Base-by-base conservation (phyloP, 2,113 vertebrate species). In the Vulpes ferrilata region DNA sequence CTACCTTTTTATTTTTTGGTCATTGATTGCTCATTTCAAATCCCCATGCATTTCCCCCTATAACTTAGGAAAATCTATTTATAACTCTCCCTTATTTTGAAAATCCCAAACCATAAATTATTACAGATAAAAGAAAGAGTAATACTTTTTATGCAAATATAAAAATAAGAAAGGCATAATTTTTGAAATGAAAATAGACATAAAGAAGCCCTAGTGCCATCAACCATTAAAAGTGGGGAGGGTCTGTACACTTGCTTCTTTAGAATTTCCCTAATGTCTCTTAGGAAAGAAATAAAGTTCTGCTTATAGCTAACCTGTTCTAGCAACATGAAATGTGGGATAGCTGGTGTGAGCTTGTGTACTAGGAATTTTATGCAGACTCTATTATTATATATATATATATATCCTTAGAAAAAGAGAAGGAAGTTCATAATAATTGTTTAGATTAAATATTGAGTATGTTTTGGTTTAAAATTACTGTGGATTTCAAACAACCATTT, bases 101-200 rank as follows among this genome's bases (percentile, higher is more conserved):
- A 81, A 93, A 62, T 88, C 9, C 38, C 22, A 64, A 94, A 25
- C 15, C 8, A 62, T 1, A 90, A 19, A 71, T 84, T 53, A 73
- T 38, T 96, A 5, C 11, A 80, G 11, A 57, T 93, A 51, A 83
- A 96, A 89, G 23, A 48, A 69, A 73, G 23, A 78, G 11, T 16
- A 65, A 0, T 69, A 2, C 19, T 93, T 82, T 92, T 69, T 59
- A 43, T 90, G 32, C 7, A 88, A 57, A 5, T 55, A 3, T 43
- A 0, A 73, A 88, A 83, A 55, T 94, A 82, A 67, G 43, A 90
- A 89, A 82, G 35, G 11, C 43, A 23, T 71, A 32, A 15, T 62
- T n/a, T 96, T 89, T 90, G 48, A 90, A 76, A 38, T 69, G 23
- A 51, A 97, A 96, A 30, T 94, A 60, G 57, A 87, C 27, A 19